Evolutionary conservation across 1,140 invertebrate species (phyloP), one percentile per base, ranked within the genome.

Genomic region (Aphelenchoides fujianensis): DNA sequence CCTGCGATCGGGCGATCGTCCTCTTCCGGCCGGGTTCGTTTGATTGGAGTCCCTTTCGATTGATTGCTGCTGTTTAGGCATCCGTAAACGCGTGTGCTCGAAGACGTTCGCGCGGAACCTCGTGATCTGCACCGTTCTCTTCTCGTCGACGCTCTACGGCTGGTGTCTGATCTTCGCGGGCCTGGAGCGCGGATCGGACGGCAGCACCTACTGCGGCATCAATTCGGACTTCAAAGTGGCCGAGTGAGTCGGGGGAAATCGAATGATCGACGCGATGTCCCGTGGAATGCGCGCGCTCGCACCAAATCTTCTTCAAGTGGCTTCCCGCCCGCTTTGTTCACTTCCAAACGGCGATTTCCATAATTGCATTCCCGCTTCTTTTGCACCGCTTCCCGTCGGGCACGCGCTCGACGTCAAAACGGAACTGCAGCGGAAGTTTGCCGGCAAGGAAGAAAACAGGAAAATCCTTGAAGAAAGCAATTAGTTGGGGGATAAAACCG

Each of bases 81-180:
- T 82, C 36, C 67, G 80, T 19, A 79, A 74, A 64, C 68, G 76
- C 61, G 75, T 82, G 16, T 82, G 81, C 57, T 74, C 69, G 16
- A 84, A 83, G 62, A 76, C 71, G 28, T 84, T 83, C 53, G 81
- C 82, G 9, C 16, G 77, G 23, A 69, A 78, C 28, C 55, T 84
- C 23, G 79, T 80, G 34, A 63, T 78, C 23, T 69, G 74, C 57
- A 80, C 80, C 7, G 71, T 82, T 7, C 61, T 80, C 7, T 73
- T 80, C 61, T 74, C 79, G 32, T 57, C 76, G 12, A 62, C 82
- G 12, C 57, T 83, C 0, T 83, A 83, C 62, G 74, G 81, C 35
- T 84, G 81, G 81, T 80, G 79, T 19, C 63, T 84, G 19, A 41
- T 82, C 5, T 80, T 83, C 64, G 82, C 82, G 0, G 82, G 82